Percentiles rank a stretch among this genome's conserved stretches.
These are phyloP conservation scores for Empidonax traillii DNA, from an alignment of 2,113 vertebrate genomes.

Conservation along the genomic window DNA sequence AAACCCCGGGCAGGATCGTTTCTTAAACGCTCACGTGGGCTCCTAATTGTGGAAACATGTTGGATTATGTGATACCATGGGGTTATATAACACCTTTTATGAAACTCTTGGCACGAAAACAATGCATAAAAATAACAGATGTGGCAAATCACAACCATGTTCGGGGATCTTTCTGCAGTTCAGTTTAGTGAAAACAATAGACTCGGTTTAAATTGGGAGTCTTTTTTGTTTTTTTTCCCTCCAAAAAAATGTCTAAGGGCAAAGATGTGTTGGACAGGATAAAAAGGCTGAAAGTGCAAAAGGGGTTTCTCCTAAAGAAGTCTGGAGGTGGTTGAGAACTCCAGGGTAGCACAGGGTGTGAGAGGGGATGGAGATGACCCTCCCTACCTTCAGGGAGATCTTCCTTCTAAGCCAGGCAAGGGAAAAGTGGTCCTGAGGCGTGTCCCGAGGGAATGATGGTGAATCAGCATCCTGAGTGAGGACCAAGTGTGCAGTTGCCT, in stretches of 20 bases:
- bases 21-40: not conserved
- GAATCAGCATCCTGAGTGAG: not conserved
- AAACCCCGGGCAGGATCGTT: not conserved
- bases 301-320: not conserved
- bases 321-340: not conserved
- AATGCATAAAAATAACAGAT: slow-evolving; percentile 39
- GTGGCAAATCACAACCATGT: slow-evolving; percentile 15
- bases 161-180: not conserved
- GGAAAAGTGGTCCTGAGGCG: not conserved
- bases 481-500: fast-evolving
- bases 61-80: not conserved
- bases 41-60: slow-evolving; percentile 7
- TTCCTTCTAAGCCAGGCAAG: not conserved
- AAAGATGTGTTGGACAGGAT: slow-evolving; percentile 15
- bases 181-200: not conserved
- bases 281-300: not conserved
- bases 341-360: not conserved
- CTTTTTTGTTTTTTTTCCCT: too few relatives aligned
- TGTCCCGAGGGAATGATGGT: not conserved
- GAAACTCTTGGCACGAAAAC: not conserved
- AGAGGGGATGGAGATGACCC: not conserved
- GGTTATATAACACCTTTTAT: not conserved
- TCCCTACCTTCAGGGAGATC: not conserved
- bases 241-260: not conserved
- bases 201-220: not conserved